These are phyloP conservation scores for Poeciliopsis gracilis DNA, from an alignment of 2,797 vertebrate genomes.

Conservation along the genomic window DNA sequence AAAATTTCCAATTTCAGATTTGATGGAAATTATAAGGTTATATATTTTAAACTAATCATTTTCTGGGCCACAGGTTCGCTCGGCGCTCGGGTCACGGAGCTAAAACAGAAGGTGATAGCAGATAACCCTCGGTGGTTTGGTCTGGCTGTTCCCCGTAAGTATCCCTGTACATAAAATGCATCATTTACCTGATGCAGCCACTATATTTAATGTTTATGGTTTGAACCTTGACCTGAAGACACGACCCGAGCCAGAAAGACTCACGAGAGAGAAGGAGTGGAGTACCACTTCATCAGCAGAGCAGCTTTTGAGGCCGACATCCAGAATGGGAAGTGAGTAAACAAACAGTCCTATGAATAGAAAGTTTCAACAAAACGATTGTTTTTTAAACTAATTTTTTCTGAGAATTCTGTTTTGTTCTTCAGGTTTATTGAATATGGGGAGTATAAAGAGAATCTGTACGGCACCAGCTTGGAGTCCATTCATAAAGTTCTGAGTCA, in stretches of 20 bases:
- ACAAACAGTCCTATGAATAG: background rate
- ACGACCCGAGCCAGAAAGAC: slow-evolving; percentile 89
- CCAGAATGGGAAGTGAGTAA: slow-evolving; percentile 87
- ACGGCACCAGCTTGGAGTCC: slow-evolving; percentile 92
- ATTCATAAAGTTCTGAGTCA: slow-evolving; percentile 86
- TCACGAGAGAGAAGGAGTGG: slow-evolving; percentile 92
- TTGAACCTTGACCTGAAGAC: slow-evolving; percentile 72
- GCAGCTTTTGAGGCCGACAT: slow-evolving; percentile 89
- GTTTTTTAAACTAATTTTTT: background rate
- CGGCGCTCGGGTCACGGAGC: slow-evolving; percentile 88
- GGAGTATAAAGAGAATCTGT: slow-evolving; percentile 93
- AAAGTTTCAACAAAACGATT: background rate
- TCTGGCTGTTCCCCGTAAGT: slow-evolving; percentile 93
- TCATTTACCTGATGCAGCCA: background rate
- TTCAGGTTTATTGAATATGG: slow-evolving; percentile 93
- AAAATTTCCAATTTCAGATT: too few relatives aligned
- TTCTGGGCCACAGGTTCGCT: slow-evolving; percentile 83
- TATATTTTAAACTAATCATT: background rate
- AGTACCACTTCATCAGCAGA: slow-evolving; percentile 94
- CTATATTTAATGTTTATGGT: background rate
- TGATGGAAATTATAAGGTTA: too few relatives aligned
- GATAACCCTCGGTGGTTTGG: slow-evolving; percentile 90
- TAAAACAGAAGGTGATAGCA: slow-evolving; percentile 92
- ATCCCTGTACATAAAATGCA: background rate
- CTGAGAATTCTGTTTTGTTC: background rate